Conservation (phyloP, 2,113 vertebrate species). For the Gymnorhina tibicen region DNA sequence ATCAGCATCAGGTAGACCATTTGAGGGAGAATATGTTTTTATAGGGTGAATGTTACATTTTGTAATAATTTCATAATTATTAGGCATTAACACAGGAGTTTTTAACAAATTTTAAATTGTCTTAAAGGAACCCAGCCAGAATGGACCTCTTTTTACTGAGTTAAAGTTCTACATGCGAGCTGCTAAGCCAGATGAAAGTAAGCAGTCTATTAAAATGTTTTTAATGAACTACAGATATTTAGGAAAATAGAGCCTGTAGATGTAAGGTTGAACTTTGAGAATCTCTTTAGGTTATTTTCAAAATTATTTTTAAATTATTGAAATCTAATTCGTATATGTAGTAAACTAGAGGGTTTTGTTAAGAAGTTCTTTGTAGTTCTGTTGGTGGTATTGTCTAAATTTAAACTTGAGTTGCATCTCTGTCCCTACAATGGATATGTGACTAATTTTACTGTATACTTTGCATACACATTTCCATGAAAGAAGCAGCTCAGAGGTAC, state of each 20-base stretch:
- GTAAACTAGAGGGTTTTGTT: not conserved
- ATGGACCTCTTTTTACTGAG: conserved; percentile 95
- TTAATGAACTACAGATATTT: conserved; percentile 38
- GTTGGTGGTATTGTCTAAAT: not conserved
- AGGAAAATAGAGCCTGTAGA: not conserved
- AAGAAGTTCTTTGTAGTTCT: not conserved
- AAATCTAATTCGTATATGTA: not conserved
- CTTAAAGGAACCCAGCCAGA: conserved; percentile 91
- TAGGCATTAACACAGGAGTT: not conserved
- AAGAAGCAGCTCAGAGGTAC: not conserved
- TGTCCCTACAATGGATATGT: not conserved
- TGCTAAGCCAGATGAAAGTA: conserved; percentile 94
- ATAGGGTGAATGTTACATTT: not conserved
- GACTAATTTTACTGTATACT: not conserved
- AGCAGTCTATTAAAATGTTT: conserved; percentile 66
- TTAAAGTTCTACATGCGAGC: conserved; percentile 96
- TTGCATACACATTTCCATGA: not conserved
- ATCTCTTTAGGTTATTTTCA: not conserved
- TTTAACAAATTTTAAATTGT: conserved; percentile 46
- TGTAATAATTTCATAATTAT: not conserved
- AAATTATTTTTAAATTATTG: not conserved
- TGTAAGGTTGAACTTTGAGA: not conserved
- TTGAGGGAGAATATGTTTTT: not conserved
- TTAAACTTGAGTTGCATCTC: not conserved
- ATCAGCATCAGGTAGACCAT: not conserved